A percentile compares a stretch with the other conserved stretches of the same genome.
Conservation (phyloP, 2,797 vertebrate species). For the Myotis pilosus region DNA sequence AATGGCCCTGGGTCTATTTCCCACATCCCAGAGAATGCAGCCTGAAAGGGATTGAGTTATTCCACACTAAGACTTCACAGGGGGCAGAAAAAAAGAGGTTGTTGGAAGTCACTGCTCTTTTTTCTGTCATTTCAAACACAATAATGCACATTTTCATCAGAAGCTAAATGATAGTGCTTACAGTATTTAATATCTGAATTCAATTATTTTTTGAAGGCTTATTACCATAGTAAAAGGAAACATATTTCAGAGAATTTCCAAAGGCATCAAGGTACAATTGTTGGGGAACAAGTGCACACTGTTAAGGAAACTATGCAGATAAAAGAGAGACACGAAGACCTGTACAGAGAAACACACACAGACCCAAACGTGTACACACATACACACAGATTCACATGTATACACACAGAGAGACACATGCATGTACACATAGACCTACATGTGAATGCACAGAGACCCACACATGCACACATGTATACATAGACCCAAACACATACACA, state of each 20-base stretch:
- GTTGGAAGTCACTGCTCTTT: slow-evolving; percentile 58
- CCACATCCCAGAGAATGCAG: slow-evolving; percentile 33
- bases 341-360: neutral
- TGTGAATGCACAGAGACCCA: neutral
- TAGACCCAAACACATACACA: neutral
- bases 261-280: slow-evolving; percentile 63
- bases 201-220: slow-evolving; percentile 75
- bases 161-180: slow-evolving; percentile 73
- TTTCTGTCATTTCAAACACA: slow-evolving; percentile 65
- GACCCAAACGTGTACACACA: neutral
- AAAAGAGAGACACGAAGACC: slow-evolving; percentile 32
- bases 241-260: slow-evolving; percentile 72
- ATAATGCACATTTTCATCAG: slow-evolving; percentile 74
- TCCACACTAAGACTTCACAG: slow-evolving; percentile 66
- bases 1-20: slow-evolving; percentile 49
- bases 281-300: slow-evolving; percentile 23
- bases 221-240: slow-evolving; percentile 75
- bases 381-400: neutral
- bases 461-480: neutral
- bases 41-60: slow-evolving; percentile 72
- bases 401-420: neutral
- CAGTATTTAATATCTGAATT: slow-evolving; percentile 79
- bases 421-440: neutral
- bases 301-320: slow-evolving; percentile 66
- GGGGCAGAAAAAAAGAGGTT: slow-evolving; percentile 24